Evolutionary conservation across 2,888 invertebrate species (phyloP), one percentile per base, ranked within the genome.

Genomic region (Oxycera nigricornis): DNA sequence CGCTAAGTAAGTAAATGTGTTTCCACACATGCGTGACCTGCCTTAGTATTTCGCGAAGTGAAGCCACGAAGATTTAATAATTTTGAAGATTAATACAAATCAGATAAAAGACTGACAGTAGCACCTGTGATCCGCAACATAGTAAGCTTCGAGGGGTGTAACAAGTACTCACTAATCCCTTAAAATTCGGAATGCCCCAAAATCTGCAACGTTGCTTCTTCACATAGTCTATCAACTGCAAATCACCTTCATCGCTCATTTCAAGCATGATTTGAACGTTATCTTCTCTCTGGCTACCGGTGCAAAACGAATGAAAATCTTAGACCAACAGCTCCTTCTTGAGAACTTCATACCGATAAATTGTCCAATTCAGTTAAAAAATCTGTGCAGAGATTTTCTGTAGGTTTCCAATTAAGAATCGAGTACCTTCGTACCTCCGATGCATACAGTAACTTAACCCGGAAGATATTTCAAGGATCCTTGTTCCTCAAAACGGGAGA

Each of bases 401-500:
- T 7, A 39, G 39, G 14, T 39, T 39, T 14, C 39, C 39, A 39
- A 39, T 39, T 39, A 39, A 39, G 39, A 9, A n/a, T n/a, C n/a
- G n/a, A n/a, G n/a, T n/a, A n/a, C n/a, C n/a, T n/a, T 14, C 7
- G 14, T 39, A 9, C 39, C 9, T 14, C 7, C 39, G 14, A 14
- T 9, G 9, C 39, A 1, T 9, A 9, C 9, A 39, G 14, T 39
- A 39, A 7, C 39, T 39, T 14, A 4, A 22, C 46, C 39, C 46
- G 26, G 68, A n/a, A 26, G 68, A 39, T 68, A 39, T 17, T 20
- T 41, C 39, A 46, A 28, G 39, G 68, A 31, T 39, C 31, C 68
- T n/a, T 11, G 68, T 20, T 68, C 46, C 46, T 68, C 67, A 67
- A 67, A 55, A 26, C 46, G 41, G 46, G 46, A 2, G 46, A 67